Evolutionary conservation across 1,140 invertebrate species (phyloP).

Genomic region (Drosophila carrolli): DNA sequence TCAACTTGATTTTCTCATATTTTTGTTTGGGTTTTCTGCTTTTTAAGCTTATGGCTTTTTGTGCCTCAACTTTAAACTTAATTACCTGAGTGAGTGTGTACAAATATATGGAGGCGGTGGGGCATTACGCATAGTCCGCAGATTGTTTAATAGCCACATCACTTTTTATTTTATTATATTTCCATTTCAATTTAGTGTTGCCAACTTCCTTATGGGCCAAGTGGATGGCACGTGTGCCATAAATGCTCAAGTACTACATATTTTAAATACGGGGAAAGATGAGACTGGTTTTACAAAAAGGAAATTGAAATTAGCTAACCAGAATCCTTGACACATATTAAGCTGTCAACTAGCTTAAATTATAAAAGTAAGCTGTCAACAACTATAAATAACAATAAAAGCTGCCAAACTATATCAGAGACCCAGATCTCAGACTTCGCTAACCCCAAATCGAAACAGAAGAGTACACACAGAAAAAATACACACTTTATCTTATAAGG

Average conservation of each 20-base stretch:
- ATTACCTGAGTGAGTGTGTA: conserved; percentile 59
- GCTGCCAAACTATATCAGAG: too few species aligned
- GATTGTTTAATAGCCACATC: conserved; percentile 48
- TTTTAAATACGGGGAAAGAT: background rate
- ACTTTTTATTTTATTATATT: conserved; percentile 25
- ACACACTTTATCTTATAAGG: too few species aligned
- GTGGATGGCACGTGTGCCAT: background rate
- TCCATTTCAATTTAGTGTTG: conserved; percentile 41
- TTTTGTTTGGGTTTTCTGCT: conserved; percentile 20
- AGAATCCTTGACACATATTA: background rate
- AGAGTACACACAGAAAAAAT: too few species aligned
- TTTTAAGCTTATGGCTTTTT: conserved; percentile 26
- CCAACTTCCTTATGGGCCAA: conserved; percentile 64
- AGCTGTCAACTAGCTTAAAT: background rate
- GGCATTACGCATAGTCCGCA: conserved; percentile 19
- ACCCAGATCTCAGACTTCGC: too few species aligned
- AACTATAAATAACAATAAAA: too few species aligned
- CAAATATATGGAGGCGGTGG: conserved; percentile 30
- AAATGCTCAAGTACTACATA: conserved; percentile 8
- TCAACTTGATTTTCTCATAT: conserved; percentile 2
- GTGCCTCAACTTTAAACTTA: conserved; percentile 66
- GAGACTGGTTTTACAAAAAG: background rate
- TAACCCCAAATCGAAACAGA: too few species aligned
- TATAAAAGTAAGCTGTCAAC: too few species aligned
- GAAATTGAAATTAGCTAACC: background rate